Base-by-base conservation (phyloP, 1,140 invertebrate genomes). In the Drosophila prosaltans region DNA sequence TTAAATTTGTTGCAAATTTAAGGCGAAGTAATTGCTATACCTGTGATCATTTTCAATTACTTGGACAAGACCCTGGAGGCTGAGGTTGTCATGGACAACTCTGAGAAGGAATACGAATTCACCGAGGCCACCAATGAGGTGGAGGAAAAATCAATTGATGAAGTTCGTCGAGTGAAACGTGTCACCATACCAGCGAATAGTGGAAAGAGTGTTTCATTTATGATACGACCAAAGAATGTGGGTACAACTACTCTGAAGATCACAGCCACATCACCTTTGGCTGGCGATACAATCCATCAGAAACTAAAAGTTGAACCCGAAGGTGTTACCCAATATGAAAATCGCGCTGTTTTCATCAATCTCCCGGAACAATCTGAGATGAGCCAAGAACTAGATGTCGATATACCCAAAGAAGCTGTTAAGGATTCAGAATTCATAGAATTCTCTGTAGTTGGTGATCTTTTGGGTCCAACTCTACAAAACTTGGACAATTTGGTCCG, bases 11-110 rank as follows among this genome's bases (percentile, higher is more conserved):
- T 65, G 6, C 0, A 2, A 40, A 16, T 43, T 5, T 7, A 91
- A 91, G 90, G 90, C 26, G 91, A 92, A 69, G 91, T 92, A 0
- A 85, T 92, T 67, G 64, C 91, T 8, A 64, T 92, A 43, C 91
- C 91, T n/a, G 80, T 92, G 2, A 72, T 92, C 1, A 78, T 92
- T 5, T 92, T 92, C 65, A 92, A 92, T 69, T 92, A 92, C 11
- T 74, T 92, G 89, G 86, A 95, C 10, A 95, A 95, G 64, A 95
- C 97, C 62, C 93, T 98, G 1, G 93, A 94, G 2, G 96, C 96
- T 3, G 96, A 97, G 74, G 95, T 99, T 0, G 96, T 95, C 0
- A 93, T 99, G 80, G 96, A 98, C 80, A 98, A 98, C 91, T 93
- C 94, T 0, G 95, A 96, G 68, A 94, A 95, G 67, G 95, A 95